Conservation (phyloP, 2,888 invertebrate genomes). For the Drosophila hamatofila region DNA sequence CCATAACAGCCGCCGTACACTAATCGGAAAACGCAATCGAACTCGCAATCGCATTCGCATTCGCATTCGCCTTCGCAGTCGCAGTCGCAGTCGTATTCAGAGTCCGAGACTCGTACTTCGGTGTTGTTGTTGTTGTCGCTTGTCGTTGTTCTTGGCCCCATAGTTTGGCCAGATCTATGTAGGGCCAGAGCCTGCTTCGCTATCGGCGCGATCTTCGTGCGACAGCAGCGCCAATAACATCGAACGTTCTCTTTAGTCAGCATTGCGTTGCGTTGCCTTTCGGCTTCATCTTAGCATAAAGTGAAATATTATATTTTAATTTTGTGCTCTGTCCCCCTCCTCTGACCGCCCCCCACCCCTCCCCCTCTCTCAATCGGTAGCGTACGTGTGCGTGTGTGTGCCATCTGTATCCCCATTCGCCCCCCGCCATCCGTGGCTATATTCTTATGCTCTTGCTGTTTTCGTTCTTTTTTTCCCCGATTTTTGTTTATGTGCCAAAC, state of each 20-base stretch:
- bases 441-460: conserved; percentile 20
- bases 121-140: conserved; percentile 8
- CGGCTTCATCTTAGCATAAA: conserved; percentile 32
- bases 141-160: conserved; percentile 22
- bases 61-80: conserved; percentile 20
- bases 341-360: not conserved
- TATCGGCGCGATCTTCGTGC: conserved; percentile 56
- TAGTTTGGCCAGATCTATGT: conserved; percentile 33
- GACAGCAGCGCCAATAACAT: conserved; percentile 45
- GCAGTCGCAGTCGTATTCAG: conserved; percentile 12
- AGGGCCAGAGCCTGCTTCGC: conserved; percentile 35
- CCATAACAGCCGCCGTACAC: conserved; percentile 37
- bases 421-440: conserved; percentile 14
- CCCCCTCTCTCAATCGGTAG: not conserved
- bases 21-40: conserved; percentile 35
- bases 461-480: conserved; percentile 36
- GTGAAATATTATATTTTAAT: conserved; percentile 70
- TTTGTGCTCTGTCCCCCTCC: conserved; percentile 25
- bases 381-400: conserved; percentile 25
- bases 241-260: conserved; percentile 45
- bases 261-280: conserved; percentile 28
- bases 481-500: conserved; percentile 76
- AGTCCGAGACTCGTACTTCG: conserved; percentile 22
- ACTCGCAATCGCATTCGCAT: conserved; percentile 32
- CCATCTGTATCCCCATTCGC: not conserved